These are phyloP conservation scores for Gerris lacustris DNA, from an alignment of 2,888 invertebrate genomes.

Conservation along the genomic window DNA sequence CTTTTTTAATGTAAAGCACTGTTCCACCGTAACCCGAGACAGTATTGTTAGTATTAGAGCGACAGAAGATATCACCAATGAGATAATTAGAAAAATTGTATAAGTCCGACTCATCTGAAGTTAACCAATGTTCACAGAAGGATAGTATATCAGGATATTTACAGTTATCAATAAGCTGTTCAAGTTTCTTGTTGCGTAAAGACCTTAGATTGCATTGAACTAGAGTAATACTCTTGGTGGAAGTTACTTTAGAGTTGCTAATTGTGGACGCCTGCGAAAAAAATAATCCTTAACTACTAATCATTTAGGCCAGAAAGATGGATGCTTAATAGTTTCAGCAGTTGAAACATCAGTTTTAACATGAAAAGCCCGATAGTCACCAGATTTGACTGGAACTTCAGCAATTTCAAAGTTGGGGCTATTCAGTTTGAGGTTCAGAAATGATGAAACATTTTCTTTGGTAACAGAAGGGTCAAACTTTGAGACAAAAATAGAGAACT, in stretches of 20 bases:
- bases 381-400: not conserved
- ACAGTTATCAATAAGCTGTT: constrained; percentile 1
- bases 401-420: not conserved
- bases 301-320: not conserved
- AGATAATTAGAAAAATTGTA: not conserved
- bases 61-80: not conserved
- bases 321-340: not conserved
- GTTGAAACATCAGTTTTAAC: not conserved
- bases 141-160: not conserved
- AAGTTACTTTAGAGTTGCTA: not conserved
- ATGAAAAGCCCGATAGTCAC: not conserved
- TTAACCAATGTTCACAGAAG: constrained; percentile 3
- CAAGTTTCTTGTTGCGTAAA: constrained; percentile 1
- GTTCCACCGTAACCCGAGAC: not conserved
- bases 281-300: not conserved
- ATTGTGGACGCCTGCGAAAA: not conserved
- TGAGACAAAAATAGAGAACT: not conserved
- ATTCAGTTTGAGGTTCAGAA: not conserved
- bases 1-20: not conserved
- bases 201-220: not conserved
- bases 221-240: not conserved
- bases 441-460: not conserved
- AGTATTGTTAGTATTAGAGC: not conserved
- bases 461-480: not conserved
- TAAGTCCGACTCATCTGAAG: not conserved